Base-by-base conservation (phyloP, 2,113 vertebrate genomes). In the Callionymus lyra region DNA sequence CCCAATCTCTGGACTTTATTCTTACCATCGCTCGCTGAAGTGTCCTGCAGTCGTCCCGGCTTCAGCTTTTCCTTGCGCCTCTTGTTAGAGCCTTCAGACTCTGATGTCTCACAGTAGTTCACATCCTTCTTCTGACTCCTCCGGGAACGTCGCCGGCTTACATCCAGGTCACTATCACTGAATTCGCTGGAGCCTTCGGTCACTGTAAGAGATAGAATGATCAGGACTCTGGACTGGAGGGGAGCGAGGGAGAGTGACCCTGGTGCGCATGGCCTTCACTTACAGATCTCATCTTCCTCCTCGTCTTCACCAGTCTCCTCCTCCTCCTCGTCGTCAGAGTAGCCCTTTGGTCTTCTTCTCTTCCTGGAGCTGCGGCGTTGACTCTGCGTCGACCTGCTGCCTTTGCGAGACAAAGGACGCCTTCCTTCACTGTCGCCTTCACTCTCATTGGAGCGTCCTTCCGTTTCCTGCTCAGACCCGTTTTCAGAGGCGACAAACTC, bases 71-170 rank as follows among this genome's bases (percentile, higher is more conserved):
- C 57, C 17, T 90, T 89, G 6, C 81, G 83, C 38, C 79, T 86
- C 0, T 86, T 88, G 77, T 90, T 89, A 13, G 94, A 97, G 44
- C 86, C 91, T 0, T 95, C 94, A 0, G 91, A 93, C 70, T 96
- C 95, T 0, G 95, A 94, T 15, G 91, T 91, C 77, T 99, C 95
- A 16, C 88, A 86, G 53, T 99, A 99, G 76, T 99, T 98, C 36
- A 99, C 94, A 73, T 87, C 76, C 65, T 87, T 84, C 81, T 94
- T 93, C 66, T 83, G 89, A 64, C 94, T 97, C 55, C 95, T 82
- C 49, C 92, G 86, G 8, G 94, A 98, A 15, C 95, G 84, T 27
- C 95, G 90, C 41, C 91, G 82, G 43, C 91, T 85, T 27, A 93
- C 83, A 56, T 98, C 95, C 76, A 99, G 84, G 56, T 93, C 94